Evolutionary conservation across 2,113 vertebrate species (phyloP).

Genomic region (Mirounga angustirostris): DNA sequence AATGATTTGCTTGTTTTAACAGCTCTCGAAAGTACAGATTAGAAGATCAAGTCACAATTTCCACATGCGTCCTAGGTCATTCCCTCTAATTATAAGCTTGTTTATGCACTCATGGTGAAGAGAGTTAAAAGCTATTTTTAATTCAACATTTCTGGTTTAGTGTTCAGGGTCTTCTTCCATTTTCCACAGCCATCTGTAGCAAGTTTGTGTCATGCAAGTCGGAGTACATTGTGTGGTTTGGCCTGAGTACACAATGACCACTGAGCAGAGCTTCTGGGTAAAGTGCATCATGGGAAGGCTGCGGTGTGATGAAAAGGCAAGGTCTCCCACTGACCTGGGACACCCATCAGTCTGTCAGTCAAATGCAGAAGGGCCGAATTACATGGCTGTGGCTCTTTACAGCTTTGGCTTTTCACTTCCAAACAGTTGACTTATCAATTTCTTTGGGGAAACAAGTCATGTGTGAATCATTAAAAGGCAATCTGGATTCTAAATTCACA

Average conservation of each 20-base stretch:
- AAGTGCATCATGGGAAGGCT: not conserved
- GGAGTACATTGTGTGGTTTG: not conserved
- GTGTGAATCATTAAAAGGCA: not conserved
- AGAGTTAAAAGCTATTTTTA: not conserved
- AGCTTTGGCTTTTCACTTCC: not conserved
- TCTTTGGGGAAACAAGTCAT: not conserved
- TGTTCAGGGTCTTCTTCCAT: not conserved
- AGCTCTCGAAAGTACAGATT: not conserved
- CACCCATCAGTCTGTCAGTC: not conserved
- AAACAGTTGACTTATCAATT: not conserved
- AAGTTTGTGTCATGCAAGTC: not conserved
- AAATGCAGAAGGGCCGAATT: not conserved
- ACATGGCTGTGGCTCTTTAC: not conserved
- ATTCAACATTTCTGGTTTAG: not conserved
- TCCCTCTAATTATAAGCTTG: not conserved
- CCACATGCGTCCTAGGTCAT: not conserved
- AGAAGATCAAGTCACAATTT: not conserved
- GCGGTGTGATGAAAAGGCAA: accelerated
- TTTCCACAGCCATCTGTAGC: not conserved
- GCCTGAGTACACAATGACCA: not conserved
- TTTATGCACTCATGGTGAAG: not conserved
- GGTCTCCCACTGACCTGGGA: accelerated
- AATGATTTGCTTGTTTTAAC: not conserved
- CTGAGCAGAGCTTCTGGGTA: not conserved
- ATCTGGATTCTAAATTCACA: not conserved